Evolutionary conservation across 2,888 invertebrate genomes (phyloP).

Genomic region (Tipula unca): DNA sequence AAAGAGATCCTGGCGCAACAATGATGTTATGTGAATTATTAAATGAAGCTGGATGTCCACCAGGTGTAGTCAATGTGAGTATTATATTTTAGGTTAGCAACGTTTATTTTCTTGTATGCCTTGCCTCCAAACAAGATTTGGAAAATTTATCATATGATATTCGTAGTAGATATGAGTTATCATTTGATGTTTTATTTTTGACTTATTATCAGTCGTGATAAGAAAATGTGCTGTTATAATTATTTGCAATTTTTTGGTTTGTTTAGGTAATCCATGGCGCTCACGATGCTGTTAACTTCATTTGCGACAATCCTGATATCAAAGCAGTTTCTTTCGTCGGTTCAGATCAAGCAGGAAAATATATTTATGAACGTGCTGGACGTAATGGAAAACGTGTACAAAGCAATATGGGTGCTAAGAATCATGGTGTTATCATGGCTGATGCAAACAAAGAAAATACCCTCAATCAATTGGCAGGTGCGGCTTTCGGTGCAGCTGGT

Average conservation of each 20-base stretch:
- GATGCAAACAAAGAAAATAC: slow-evolving; percentile 97
- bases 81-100: not conserved
- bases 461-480: slow-evolving; percentile 83
- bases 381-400: slow-evolving; percentile 92
- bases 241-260: slow-evolving; percentile 30
- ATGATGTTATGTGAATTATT: slow-evolving; percentile 91
- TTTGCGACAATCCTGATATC: slow-evolving; percentile 93
- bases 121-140: not conserved
- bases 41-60: slow-evolving; percentile 90
- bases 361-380: slow-evolving; percentile 89
- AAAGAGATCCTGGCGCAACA: slow-evolving; percentile 94
- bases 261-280: slow-evolving; percentile 80
- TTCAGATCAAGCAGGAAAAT: slow-evolving; percentile 89
- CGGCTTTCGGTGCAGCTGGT: slow-evolving; percentile 98
- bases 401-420: slow-evolving; percentile 99
- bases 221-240: not conserved
- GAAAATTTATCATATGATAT: not conserved
- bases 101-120: not conserved
- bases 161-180: not conserved
- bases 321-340: slow-evolving; percentile 98
- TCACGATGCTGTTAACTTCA: slow-evolving; percentile 91
- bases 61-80: slow-evolving; percentile 84
- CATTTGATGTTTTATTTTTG: slow-evolving; percentile 9
- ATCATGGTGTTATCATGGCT: slow-evolving; percentile 93
- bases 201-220: not conserved